A percentile compares a stretch with the other conserved stretches of the same genome.
phyloP scores from a whole-genome alignment of 2,797 vertebrate genomes.

The Centropyge bicolor region DNA sequence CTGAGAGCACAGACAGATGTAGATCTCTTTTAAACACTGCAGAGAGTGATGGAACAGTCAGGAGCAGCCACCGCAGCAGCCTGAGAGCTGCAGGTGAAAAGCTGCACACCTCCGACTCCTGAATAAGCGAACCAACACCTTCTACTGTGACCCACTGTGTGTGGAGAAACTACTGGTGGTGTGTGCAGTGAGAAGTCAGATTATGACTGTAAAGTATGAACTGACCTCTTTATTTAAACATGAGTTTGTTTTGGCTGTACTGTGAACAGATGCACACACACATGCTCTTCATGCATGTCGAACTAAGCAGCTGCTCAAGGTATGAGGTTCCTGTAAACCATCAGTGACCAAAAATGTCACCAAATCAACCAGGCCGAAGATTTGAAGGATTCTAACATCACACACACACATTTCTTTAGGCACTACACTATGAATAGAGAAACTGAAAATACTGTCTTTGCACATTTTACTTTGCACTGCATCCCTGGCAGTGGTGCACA shows the following conservation, averaged over 20 bases:
- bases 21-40: not conserved
- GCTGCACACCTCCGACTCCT: not conserved
- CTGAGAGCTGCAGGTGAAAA: not conserved
- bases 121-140: not conserved
- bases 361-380: not conserved
- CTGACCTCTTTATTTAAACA: not conserved
- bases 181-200: not conserved
- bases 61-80: not conserved
- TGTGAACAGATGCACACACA: no score
- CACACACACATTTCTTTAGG: not conserved
- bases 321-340: not conserved
- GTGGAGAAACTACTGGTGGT: not conserved
- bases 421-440: not conserved
- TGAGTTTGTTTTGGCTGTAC: not conserved
- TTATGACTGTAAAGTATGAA: not conserved
- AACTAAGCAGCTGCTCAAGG: no score
- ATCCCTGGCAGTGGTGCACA: not conserved
- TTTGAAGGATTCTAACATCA: not conserved
- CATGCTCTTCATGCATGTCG: not conserved
- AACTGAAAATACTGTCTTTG: not conserved
- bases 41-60: not conserved
- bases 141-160: not conserved
- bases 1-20: not conserved
- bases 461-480: not conserved
- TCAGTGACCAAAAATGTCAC: not conserved